These are phyloP conservation scores for Tetramorium parvispinum DNA, from an alignment of 1,140 invertebrate species.

Conservation along the genomic window DNA sequence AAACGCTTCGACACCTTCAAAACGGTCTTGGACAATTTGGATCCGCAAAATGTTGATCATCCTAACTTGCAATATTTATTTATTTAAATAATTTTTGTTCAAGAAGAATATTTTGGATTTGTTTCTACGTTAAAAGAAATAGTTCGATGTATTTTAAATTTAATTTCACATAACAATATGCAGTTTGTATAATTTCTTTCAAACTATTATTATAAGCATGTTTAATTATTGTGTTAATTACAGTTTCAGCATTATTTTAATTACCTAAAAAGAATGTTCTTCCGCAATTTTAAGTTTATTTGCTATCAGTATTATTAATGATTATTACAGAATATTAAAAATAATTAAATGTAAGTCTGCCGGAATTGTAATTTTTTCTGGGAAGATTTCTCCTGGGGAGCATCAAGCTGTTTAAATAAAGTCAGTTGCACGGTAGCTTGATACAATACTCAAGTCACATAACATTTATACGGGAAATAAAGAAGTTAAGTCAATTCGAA, in stretches of 20 bases:
- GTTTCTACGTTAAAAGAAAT: not conserved
- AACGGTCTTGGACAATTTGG: not conserved
- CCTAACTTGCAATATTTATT: not conserved
- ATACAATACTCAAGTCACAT: not conserved
- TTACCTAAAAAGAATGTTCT: not conserved
- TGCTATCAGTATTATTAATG: too few species aligned
- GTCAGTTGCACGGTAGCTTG: not conserved
- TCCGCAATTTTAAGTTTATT: not conserved
- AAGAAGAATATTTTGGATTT: not conserved
- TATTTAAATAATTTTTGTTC: not conserved
- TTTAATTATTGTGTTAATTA: not conserved
- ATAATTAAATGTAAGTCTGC: not conserved
- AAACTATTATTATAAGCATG: not conserved
- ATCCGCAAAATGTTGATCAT: not conserved
- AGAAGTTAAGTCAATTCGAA: conserved; percentile 13
- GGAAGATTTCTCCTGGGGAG: not conserved
- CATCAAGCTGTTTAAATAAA: not conserved
- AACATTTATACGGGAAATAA: not conserved
- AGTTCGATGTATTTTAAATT: not conserved
- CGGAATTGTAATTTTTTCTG: not conserved
- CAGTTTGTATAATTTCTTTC: not conserved
- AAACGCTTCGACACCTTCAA: conserved; percentile 53
- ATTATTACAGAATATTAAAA: not conserved
- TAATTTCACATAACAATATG: too few species aligned
- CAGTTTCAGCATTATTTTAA: not conserved